Conservation (phyloP, 2,113 vertebrate species). For the Oryzias javanicus region DNA sequence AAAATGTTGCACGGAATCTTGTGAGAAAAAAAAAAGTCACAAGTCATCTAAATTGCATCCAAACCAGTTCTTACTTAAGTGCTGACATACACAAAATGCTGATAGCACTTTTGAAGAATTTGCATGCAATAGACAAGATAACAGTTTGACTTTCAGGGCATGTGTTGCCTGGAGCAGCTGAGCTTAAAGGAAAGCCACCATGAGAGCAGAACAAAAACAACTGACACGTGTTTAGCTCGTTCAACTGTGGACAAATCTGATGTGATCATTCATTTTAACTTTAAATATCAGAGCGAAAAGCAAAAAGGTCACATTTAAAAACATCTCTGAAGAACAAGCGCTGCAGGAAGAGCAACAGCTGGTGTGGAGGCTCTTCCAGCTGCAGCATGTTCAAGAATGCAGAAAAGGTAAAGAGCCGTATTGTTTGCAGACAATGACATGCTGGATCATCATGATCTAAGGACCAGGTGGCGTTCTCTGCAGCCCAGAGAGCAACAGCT, state of each 20-base stretch:
- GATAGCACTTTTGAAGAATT: too few species aligned
- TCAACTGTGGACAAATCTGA: not conserved
- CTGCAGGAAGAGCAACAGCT: constrained; percentile 30
- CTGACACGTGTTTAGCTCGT: too few species aligned
- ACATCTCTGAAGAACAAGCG: constrained; percentile 13
- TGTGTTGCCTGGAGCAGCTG: not conserved
- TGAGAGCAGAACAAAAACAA: not conserved
- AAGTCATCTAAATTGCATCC: too few species aligned
- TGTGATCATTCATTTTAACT: not conserved
- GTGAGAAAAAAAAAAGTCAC: too few species aligned
- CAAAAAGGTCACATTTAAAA: not conserved
- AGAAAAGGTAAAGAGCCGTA: constrained; percentile 12
- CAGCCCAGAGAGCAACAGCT: constrained; percentile 37
- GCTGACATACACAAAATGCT: not conserved
- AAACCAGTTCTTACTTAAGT: too few species aligned
- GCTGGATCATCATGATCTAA: constrained; percentile 15
- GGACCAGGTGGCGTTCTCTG: constrained; percentile 36
- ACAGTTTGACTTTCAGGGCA: too few species aligned
- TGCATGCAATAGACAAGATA: not conserved
- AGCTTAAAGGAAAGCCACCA: not conserved
- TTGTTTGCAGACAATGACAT: constrained; percentile 22
- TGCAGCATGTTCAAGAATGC: constrained; percentile 30
- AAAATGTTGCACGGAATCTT: too few species aligned
- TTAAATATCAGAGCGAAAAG: too few species aligned
- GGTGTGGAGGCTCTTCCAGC: constrained; percentile 5